phyloP scores from a whole-genome alignment of 2,888 invertebrate species.

The Apodemia zela region DNA sequence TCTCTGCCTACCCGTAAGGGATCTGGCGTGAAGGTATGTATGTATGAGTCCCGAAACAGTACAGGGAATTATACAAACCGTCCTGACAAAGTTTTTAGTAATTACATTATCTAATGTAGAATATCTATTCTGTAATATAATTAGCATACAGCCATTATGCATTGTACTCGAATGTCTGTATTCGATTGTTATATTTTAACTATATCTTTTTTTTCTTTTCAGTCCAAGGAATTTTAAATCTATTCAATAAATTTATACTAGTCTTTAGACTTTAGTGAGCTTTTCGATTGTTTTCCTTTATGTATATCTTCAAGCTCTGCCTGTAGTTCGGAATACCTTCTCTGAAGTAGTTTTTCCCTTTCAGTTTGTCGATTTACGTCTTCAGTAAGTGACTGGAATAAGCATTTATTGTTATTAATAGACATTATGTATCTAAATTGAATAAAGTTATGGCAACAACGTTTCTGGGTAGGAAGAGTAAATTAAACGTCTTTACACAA shows the following conservation, averaged over 20 bases:
- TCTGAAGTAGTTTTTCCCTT: conserved; percentile 93
- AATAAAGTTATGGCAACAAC: no score
- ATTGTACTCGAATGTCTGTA: background rate
- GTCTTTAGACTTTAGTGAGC: conserved; percentile 23
- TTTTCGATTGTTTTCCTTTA: conserved; percentile 43
- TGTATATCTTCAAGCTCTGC: conserved; percentile 78
- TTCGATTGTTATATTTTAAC: background rate
- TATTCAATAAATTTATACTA: background rate
- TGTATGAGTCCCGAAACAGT: no score
- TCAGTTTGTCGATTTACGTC: conserved; percentile 96
- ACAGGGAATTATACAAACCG: no score
- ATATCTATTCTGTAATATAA: background rate
- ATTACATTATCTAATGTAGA: no score
- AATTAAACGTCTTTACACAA: no score
- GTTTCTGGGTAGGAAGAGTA: no score
- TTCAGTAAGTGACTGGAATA: conserved; percentile 88
- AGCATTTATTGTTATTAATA: background rate
- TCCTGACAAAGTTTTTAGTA: no score
- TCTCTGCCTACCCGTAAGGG: no score
- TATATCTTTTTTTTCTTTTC: background rate
- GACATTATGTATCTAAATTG: no score
- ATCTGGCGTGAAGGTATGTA: no score
- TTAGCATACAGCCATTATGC: background rate
- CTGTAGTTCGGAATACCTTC: conserved; percentile 88
- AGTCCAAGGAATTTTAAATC: background rate